phyloP scores from a whole-genome alignment of 2,113 vertebrate genomes.

The Butastur rufipennis region DNA sequence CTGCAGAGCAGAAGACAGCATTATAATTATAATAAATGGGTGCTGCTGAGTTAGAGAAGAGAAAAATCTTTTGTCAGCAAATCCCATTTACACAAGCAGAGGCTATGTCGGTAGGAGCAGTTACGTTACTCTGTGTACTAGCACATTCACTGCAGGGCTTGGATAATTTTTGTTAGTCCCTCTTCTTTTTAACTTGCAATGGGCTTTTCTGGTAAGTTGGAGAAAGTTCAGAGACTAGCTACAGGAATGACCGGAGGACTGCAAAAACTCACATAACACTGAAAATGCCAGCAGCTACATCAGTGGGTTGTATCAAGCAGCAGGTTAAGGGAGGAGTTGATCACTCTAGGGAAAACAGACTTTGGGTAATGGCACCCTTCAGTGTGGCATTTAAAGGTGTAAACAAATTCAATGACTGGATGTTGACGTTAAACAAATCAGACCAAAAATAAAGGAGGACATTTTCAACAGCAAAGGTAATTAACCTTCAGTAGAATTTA shows the following conservation, averaged over 20 bases:
- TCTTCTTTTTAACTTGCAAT: background rate
- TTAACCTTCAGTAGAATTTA: slow-evolving; percentile 21
- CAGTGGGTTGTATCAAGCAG: background rate
- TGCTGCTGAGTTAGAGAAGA: background rate
- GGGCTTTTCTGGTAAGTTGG: background rate
- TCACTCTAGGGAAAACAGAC: background rate
- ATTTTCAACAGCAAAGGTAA: slow-evolving; percentile 11
- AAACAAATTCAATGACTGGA: slow-evolving; percentile 5
- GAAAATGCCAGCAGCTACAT: background rate
- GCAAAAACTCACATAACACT: background rate
- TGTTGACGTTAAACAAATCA: background rate
- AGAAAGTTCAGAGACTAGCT: background rate
- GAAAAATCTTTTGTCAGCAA: slow-evolving; percentile 2
- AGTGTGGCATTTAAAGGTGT: background rate
- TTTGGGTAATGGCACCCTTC: background rate
- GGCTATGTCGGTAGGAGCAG: background rate
- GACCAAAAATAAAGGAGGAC: slow-evolving; percentile 16
- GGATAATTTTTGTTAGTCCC: background rate
- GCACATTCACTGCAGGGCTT: background rate
- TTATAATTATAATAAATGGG: background rate
- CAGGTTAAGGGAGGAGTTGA: background rate
- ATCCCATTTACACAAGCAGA: slow-evolving; percentile 12
- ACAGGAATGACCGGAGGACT: background rate
- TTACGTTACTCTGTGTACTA: background rate
- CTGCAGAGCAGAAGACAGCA: slow-evolving; percentile 22